Evolutionary conservation across 2,797 vertebrate species (phyloP).

Genomic region (Hyperoplus lanceolatus): DNA sequence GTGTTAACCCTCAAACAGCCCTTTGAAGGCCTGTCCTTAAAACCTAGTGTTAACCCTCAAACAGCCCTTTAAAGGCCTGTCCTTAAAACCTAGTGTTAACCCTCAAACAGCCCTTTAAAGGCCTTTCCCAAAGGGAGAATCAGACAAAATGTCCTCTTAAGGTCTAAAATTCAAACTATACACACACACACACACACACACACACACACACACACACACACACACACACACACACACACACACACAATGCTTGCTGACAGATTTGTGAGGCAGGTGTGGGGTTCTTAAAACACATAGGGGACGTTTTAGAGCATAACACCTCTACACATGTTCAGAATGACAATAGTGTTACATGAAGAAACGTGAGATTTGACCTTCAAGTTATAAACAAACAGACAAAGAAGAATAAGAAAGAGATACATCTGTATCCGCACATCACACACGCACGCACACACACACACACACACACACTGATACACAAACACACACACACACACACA

Average conservation of each 20-base stretch:
- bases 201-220: neutral
- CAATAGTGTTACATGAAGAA: neutral
- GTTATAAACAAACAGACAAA: neutral
- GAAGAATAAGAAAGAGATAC: no score
- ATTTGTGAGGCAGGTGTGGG: constrained; percentile 28
- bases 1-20: no score
- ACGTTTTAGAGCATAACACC: constrained; percentile 4
- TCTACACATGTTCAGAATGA: neutral
- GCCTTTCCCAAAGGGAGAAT: no score
- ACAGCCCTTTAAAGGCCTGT: no score
- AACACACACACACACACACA: neutral
- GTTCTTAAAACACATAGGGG: constrained; percentile 17
- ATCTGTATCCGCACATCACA: no score
- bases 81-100: no score
- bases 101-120: no score
- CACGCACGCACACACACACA: neutral
- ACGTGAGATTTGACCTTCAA: constrained; percentile 19
- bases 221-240: constrained; percentile 24
- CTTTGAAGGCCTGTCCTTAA: no score
- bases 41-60: no score
- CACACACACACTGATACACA: neutral
- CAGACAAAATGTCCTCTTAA: no score
- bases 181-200: no score
- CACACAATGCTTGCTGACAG: constrained; percentile 31
- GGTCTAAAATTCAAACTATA: no score